Percentiles rank a stretch among this genome's conserved stretches.
Evolutionary conservation across 1,140 invertebrate genomes (phyloP).

Genomic region (Drosophila insularis): DNA sequence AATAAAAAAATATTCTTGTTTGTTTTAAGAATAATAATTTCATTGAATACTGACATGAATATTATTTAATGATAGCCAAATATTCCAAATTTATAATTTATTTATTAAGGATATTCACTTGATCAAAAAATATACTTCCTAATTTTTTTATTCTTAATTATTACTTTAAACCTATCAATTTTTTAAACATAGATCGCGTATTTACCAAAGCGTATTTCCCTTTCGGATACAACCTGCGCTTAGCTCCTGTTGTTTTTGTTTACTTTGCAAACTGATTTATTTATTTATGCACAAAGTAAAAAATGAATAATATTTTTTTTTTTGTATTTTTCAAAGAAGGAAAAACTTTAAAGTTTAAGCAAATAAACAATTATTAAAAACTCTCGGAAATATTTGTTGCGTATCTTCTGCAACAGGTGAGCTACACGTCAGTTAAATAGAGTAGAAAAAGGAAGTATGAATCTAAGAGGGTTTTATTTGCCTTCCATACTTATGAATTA

Average conservation of each 20-base stretch:
- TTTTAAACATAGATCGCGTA: too few species aligned
- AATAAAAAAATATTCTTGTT: background rate
- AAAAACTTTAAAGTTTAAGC: background rate
- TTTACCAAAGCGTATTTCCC: background rate
- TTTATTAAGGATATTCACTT: too few species aligned
- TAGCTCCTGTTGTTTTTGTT: background rate
- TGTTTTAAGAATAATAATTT: too few species aligned
- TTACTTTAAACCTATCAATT: too few species aligned
- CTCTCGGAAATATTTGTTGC: background rate
- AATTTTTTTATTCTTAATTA: too few species aligned
- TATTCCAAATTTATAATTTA: too few species aligned
- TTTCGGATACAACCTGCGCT: background rate
- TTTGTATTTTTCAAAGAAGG: background rate
- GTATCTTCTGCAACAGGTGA: slow-evolving; percentile 15
- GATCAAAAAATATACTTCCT: too few species aligned
- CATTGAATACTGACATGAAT: too few species aligned
- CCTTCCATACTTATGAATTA: background rate
- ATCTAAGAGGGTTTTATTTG: background rate
- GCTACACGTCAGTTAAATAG: background rate
- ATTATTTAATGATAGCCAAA: too few species aligned
- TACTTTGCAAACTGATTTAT: background rate
- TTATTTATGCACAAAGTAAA: background rate
- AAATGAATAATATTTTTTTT: background rate
- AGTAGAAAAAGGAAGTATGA: background rate
- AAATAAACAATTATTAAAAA: background rate